A percentile compares a stretch with the other conserved stretches of the same genome.
These are phyloP conservation scores for Philaenus spumarius DNA, from an alignment of 1,140 invertebrate genomes.

Conservation along the genomic window DNA sequence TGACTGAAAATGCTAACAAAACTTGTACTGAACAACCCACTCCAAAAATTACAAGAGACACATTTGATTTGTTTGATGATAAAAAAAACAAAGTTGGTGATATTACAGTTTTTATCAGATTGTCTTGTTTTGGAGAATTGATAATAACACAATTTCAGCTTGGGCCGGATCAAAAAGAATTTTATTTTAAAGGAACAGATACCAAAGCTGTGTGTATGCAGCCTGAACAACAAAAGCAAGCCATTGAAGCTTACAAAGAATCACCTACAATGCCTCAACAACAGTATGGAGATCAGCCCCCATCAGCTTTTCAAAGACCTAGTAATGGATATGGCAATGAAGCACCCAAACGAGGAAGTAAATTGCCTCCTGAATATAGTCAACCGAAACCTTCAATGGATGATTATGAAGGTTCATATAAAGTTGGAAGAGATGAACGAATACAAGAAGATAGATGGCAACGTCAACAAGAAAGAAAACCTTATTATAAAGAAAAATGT, in stretches of 20 bases:
- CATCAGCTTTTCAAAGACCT: background rate
- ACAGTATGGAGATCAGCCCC: background rate
- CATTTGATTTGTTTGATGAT: constrained; percentile 44
- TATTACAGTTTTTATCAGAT: constrained; percentile 47
- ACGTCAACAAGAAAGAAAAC: no score
- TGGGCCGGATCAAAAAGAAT: constrained; percentile 37
- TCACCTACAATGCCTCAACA: background rate
- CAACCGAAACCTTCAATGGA: no score
- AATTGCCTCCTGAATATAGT: background rate
- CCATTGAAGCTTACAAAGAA: background rate
- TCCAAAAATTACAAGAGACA: constrained; percentile 47
- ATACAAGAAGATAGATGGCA: no score
- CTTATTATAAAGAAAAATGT: no score
- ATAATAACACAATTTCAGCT: constrained; percentile 57
- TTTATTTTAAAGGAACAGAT: constrained; percentile 37
- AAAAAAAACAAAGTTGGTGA: constrained; percentile 43
- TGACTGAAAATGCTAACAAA: constrained; percentile 29
- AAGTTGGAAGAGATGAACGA: no score
- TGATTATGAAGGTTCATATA: no score
- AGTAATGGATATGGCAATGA: background rate
- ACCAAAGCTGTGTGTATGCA: background rate
- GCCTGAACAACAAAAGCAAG: background rate
- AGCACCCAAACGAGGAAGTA: background rate
- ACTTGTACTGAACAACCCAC: constrained; percentile 24
- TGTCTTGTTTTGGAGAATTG: constrained; percentile 56